Evolutionary conservation across 2,888 invertebrate genomes (phyloP), one percentile per base, ranked within the genome.

Genomic region (Ophonus ardosiacus): DNA sequence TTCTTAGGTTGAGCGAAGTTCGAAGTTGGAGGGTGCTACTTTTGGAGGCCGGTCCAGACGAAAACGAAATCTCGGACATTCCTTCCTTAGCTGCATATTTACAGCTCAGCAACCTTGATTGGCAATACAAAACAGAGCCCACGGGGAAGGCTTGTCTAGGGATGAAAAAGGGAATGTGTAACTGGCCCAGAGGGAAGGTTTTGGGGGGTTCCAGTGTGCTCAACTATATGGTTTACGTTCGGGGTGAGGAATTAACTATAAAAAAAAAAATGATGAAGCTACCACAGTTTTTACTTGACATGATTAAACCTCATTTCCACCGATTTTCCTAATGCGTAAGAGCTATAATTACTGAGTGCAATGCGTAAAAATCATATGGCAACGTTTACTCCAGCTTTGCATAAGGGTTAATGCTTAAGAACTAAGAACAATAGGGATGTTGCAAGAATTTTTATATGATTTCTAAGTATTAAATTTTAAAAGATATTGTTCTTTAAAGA

Each of bases 171-270:
- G 95, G 94, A 74, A 93, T 95, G 83, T 97, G 97, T 91, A 97
- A 96, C 90, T 97, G 97, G 97, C 97, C 97, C 0, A 92, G 98
- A 74, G 97, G 97, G 18, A 97, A 97, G 91, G 97, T 98, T 0
- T 93, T 98, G 0, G 98, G 98, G 1, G 98, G 98, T 0, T 96
- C 96, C 0, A 96, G 96, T 87, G 96, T 96, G 0, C 92, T 98
- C 0, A 98, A 98, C 90, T 97, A 97, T 90, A 97, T 98, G 98
- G 93, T 98, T 2, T 98, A 98, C 90, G 96, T 97, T 0, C 92
- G 98, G 86, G 98, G 98, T 8, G 96, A 93, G 56, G n/a, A 85
- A 15, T 56, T 17, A 15, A 59, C 6, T 18, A 59, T 59, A 17
- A 0, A 1, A 1, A 0, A 17, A 7, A 59, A 18, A 15, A 17